Conservation (phyloP, 2,888 invertebrate species). For the Lithophane leautieri region DNA sequence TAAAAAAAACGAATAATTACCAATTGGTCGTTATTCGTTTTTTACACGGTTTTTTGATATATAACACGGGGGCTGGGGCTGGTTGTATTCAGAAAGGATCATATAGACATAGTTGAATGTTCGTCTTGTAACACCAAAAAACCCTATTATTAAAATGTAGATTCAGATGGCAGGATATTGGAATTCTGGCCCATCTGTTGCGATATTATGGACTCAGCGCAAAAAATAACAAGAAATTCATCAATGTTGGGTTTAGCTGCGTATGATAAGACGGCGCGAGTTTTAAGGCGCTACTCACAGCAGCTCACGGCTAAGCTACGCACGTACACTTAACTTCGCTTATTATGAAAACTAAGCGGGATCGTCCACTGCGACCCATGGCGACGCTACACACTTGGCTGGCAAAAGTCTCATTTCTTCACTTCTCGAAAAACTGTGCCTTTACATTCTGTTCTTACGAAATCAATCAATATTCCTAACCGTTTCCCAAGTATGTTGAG, state of each 20-base stretch:
- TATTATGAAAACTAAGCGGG: not conserved
- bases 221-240: slow-evolving; percentile 12
- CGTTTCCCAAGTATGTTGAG: no score
- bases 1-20: not conserved
- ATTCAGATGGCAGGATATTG: slow-evolving; percentile 40
- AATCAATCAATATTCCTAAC: no score
- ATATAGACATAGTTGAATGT: not conserved
- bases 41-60: no score
- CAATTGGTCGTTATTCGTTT: no score
- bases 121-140: not conserved
- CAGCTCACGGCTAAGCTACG: not conserved
- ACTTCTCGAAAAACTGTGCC: not conserved
- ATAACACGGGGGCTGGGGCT: not conserved
- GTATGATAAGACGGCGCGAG: not conserved
- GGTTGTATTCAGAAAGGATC: not conserved
- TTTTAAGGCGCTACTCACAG: not conserved
- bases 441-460: not conserved
- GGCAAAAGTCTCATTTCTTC: not conserved
- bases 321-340: not conserved
- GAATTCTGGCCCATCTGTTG: slow-evolving; percentile 45
- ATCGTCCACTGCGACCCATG: no score
- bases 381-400: not conserved
- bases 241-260: slow-evolving; percentile 7
- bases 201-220: slow-evolving; percentile 5
- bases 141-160: slow-evolving; percentile 33